These are phyloP conservation scores for Hippolais icterina DNA, from an alignment of 2,113 vertebrate genomes.

Conservation along the genomic window DNA sequence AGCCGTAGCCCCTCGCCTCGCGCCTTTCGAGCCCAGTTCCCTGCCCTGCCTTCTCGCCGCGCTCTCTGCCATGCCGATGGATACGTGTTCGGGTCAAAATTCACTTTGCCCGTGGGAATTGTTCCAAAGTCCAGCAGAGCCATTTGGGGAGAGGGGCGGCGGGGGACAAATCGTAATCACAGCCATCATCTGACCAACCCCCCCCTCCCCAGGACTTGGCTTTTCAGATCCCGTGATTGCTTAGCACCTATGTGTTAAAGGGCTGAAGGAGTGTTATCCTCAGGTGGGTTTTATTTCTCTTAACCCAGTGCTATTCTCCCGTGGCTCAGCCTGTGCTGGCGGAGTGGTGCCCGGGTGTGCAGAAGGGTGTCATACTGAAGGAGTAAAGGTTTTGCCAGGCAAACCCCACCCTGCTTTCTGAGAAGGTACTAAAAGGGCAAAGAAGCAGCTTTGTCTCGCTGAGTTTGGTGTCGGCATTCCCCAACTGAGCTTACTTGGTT, in stretches of 20 bases:
- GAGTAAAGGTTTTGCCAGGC: neutral
- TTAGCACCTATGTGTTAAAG: neutral
- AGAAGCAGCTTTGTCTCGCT: neutral
- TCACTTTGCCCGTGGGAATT: constrained; percentile 29
- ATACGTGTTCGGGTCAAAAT: constrained; percentile 27
- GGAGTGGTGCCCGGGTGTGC: neutral
- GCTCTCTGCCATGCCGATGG: neutral
- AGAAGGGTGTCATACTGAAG: neutral
- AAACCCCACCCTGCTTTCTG: neutral
- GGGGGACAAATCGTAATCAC: neutral
- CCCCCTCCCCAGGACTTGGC: neutral
- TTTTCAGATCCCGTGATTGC: neutral
- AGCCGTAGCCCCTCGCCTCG: neutral
- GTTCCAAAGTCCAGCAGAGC: constrained; percentile 24
- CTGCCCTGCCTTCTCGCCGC: neutral
- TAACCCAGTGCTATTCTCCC: neutral
- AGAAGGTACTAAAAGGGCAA: neutral
- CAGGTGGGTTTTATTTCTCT: neutral
- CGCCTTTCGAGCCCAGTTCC: neutral
- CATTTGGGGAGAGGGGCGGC: neutral
- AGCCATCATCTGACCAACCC: neutral
- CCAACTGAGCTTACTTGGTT: neutral
- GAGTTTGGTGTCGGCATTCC: neutral
- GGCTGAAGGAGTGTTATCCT: neutral
- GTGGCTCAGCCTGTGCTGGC: neutral